These are phyloP conservation scores for Galeruca laticollis DNA, from an alignment of 2,888 invertebrate species.

Conservation along the genomic window DNA sequence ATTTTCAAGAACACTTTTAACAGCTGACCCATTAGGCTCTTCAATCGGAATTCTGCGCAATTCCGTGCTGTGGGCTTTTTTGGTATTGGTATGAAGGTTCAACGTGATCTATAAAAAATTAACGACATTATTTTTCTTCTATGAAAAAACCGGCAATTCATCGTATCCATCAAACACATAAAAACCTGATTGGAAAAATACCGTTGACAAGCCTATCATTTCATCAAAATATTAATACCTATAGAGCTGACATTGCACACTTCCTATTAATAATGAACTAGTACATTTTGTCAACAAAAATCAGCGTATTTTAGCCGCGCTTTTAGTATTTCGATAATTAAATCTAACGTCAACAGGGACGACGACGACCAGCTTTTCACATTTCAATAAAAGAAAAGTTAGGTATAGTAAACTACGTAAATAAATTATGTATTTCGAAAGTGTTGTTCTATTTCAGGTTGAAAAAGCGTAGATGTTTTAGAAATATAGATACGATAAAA, in stretches of 20 bases:
- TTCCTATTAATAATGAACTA: constrained; percentile 41
- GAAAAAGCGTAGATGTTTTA: too few relatives aligned
- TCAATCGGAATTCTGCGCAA: too few relatives aligned
- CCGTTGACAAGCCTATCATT: constrained; percentile 21
- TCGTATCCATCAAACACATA: constrained; percentile 10
- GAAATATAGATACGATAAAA: too few relatives aligned
- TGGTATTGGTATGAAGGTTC: too few relatives aligned
- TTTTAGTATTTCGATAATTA: background rate
- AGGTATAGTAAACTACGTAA: background rate
- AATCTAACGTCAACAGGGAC: background rate
- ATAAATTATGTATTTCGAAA: too few relatives aligned
- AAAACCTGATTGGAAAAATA: constrained; percentile 35
- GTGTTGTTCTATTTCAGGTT: too few relatives aligned
- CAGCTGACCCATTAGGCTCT: too few relatives aligned
- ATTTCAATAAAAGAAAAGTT: constrained; percentile 6
- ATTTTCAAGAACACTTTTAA: too few relatives aligned
- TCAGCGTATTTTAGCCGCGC: constrained; percentile 24
- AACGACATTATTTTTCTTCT: background rate
- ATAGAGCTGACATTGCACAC: constrained; percentile 26
- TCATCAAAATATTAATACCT: constrained; percentile 34
- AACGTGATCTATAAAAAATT: constrained; percentile 5
- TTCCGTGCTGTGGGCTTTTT: too few relatives aligned
- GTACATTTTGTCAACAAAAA: constrained; percentile 43
- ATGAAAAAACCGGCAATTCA: constrained; percentile 1
- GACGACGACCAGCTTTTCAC: background rate